phyloP scores from a whole-genome alignment of 2,113 vertebrate genomes.

The Parus major region DNA sequence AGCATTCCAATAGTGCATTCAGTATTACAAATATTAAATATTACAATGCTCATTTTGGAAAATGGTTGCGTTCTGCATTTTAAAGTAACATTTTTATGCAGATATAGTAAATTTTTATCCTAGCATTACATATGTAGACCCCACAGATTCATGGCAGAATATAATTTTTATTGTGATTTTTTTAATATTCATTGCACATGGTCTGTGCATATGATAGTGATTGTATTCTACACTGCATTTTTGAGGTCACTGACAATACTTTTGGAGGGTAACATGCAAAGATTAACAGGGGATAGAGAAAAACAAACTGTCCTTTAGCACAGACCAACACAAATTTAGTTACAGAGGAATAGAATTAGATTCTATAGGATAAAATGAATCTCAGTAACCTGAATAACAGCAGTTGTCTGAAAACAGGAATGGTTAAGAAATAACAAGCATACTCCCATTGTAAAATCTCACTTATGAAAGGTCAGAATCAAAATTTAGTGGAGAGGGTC shows the following conservation, averaged over 20 bases:
- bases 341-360: neutral
- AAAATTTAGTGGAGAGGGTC: neutral
- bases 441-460: neutral
- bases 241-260: neutral
- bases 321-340: neutral
- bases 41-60: neutral
- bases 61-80: neutral
- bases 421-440: neutral
- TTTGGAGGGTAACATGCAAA: neutral
- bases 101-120: neutral
- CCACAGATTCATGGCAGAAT: neutral
- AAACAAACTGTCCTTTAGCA: neutral
- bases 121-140: neutral
- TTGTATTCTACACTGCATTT: neutral
- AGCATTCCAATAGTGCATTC: neutral
- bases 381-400: neutral
- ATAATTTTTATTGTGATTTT: neutral
- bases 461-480: neutral
- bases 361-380: neutral
- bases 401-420: neutral
- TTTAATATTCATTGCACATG: neutral
- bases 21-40: conserved; percentile 10
- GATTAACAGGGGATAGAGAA: neutral
- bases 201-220: neutral
- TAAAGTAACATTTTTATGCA: neutral